phyloP scores from a whole-genome alignment of 35 echinoderm and acorn worm species.

The Strongylocentrotus purpuratus region DNA sequence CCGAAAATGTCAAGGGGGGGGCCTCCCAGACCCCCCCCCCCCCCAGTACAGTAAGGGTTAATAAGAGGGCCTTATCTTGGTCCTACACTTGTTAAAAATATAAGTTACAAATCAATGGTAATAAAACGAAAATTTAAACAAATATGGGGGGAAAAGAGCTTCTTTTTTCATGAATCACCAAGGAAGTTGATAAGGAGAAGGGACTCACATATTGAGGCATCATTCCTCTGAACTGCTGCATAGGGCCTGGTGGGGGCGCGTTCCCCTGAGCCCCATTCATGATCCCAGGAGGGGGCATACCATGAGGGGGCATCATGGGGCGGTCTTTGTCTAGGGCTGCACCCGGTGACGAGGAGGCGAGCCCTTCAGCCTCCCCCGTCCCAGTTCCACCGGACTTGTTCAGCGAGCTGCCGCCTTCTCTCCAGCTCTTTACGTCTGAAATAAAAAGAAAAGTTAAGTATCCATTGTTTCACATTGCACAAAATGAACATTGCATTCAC shows the following conservation, averaged over 20 bases:
- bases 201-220: slow-evolving; percentile 95
- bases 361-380: slow-evolving; percentile 61
- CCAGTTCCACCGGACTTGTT: slow-evolving; percentile 90
- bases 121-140: no score
- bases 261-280: slow-evolving; percentile 86
- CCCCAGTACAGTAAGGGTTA: no score
- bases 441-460: not conserved
- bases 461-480: not conserved
- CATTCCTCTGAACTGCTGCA: slow-evolving; percentile 77
- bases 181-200: not conserved
- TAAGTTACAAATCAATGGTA: not conserved
- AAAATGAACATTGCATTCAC: not conserved
- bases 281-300: slow-evolving; percentile 61
- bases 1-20: no score
- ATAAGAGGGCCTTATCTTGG: not conserved
- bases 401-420: slow-evolving; percentile 95
- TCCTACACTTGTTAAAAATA: not conserved
- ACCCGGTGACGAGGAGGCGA: not conserved
- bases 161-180: not conserved
- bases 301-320: slow-evolving; percentile 64
- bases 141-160: not conserved
- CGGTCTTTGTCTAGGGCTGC: slow-evolving; percentile 44
- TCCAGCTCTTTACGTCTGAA: slow-evolving; percentile 96
- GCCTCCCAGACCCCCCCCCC: no score
- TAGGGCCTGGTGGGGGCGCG: slow-evolving; percentile 55